These are phyloP conservation scores for Coleophora deauratella DNA, from an alignment of 2,888 invertebrate species.

Conservation along the genomic window DNA sequence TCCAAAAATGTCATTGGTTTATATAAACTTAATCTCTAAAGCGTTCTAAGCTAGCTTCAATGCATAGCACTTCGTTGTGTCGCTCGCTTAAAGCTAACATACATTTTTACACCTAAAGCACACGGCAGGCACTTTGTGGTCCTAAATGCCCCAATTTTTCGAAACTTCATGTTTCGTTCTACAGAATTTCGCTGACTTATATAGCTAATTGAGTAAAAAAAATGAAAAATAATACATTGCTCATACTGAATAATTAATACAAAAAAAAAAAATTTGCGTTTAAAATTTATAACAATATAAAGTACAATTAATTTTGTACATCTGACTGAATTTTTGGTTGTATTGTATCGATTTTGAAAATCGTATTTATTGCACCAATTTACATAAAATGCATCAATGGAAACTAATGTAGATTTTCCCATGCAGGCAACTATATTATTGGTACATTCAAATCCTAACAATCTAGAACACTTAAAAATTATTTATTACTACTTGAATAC, in stretches of 20 bases:
- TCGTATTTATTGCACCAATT: slow-evolving; percentile 8
- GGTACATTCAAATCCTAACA: not conserved
- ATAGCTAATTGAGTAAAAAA: slow-evolving; percentile 6
- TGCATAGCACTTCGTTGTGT: slow-evolving; percentile 50
- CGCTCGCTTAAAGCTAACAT: slow-evolving; percentile 18
- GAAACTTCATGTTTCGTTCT: slow-evolving; percentile 4
- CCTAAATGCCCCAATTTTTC: slow-evolving; percentile 12
- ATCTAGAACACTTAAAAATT: not conserved
- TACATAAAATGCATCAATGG: not conserved
- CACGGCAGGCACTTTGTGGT: slow-evolving; percentile 54
- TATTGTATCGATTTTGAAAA: slow-evolving; percentile 5
- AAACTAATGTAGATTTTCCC: not conserved
- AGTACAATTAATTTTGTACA: slow-evolving; percentile 6
- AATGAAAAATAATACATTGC: slow-evolving; percentile 9
- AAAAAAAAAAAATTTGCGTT: slow-evolving; percentile 1
- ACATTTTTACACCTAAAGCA: slow-evolving; percentile 16
- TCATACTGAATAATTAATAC: slow-evolving; percentile 8
- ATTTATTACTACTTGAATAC: not conserved
- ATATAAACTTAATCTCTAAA: slow-evolving; percentile 57
- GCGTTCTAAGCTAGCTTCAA: slow-evolving; percentile 35
- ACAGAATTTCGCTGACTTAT: not conserved
- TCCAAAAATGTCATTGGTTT: slow-evolving; percentile 72
- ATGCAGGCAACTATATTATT: not conserved
- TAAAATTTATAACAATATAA: not conserved
- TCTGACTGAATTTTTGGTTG: slow-evolving; percentile 2